Evolutionary conservation across 2,888 invertebrate species (phyloP), one percentile per base, ranked within the genome.

Genomic region (Drosophila mimetica): DNA sequence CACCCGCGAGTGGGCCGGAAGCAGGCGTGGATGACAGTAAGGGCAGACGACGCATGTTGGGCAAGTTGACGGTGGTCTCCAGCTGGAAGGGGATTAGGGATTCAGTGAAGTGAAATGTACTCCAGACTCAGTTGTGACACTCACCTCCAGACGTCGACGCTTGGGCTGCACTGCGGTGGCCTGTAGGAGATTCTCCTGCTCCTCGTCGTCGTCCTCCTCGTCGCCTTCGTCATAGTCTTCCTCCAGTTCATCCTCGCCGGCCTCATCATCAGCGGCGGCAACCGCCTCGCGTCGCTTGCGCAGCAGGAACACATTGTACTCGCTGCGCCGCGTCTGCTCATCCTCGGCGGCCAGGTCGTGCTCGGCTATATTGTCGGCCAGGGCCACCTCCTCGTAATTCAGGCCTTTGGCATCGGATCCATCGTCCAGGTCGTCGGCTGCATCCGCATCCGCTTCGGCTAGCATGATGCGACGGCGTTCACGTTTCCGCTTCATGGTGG

Each of bases 391-490:
- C 48, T 79, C 89, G 18, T 79, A 74, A 48, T 88, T 71, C 0
- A 88, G 63, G 16, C 81, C 78, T 30, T 79, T 83, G 1, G 86
- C 89, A 51, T 84, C 80, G 8, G 69, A 74, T 16, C 74, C 83
- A 52, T 79, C 84, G 13, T 82, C 87, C 20, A 86, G 52, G 13
- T 67, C 72, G 25, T 75, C 75, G 25, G 44, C 42, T 16, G 67
- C 76, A 18, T 81, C 79, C 0, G 25, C 69, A 20, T 60, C 69
- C 1, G 72, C 73, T 22, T 81, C 84, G 22, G 77, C 84, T 11
- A 88, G 57, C 61, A 85, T 80, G 7, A 88, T 81, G 37, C 89
- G 89, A 41, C 91, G 89, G 18, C 90, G 88, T 52, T 89, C 79
- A 4, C 89, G 85, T 60, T 86, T 75, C 25, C 79, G 50, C 44